These are phyloP conservation scores for Anguilla pacifica DNA, from an alignment of 2,797 vertebrate genomes.

Conservation along the genomic window DNA sequence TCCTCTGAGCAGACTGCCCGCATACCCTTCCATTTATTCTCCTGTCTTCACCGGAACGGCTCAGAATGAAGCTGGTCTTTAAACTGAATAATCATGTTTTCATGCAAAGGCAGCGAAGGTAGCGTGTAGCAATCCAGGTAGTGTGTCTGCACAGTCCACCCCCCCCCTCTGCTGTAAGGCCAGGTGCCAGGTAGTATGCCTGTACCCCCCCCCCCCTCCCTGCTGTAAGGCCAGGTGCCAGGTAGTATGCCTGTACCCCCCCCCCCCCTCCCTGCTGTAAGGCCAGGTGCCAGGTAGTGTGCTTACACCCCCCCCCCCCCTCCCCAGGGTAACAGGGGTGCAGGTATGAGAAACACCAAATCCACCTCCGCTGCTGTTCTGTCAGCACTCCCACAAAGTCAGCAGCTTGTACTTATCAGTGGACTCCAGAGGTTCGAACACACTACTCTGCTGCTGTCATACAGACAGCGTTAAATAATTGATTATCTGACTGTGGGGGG, in stretches of 20 bases:
- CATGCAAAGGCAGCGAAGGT: constrained; percentile 48
- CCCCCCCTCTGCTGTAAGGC: no score
- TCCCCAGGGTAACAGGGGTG: constrained; percentile 46
- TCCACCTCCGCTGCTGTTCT: constrained; percentile 60
- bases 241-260: constrained; percentile 56
- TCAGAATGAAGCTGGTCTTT: constrained; percentile 53
- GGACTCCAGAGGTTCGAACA: constrained; percentile 65
- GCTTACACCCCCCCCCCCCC: constrained; percentile 34
- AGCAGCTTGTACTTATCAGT: constrained; percentile 77
- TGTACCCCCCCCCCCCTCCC: no score
- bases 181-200: no score
- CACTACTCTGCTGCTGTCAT: constrained; percentile 62
- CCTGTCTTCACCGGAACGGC: constrained; percentile 45
- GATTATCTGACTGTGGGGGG: constrained; percentile 66
- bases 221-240: neutral
- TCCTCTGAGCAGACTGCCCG: neutral
- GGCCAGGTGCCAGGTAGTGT: no score
- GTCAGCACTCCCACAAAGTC: constrained; percentile 60
- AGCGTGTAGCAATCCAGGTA: constrained; percentile 57
- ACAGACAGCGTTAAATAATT: constrained; percentile 67
- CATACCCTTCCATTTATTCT: constrained; percentile 37
- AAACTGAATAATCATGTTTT: constrained; percentile 66
- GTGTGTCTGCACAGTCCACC: constrained; percentile 59
- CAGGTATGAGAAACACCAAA: constrained; percentile 71
- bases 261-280: no score